Conservation (phyloP, 37 sponge, comb jelly and placozoan genomes). For the Agelas oroides region DNA sequence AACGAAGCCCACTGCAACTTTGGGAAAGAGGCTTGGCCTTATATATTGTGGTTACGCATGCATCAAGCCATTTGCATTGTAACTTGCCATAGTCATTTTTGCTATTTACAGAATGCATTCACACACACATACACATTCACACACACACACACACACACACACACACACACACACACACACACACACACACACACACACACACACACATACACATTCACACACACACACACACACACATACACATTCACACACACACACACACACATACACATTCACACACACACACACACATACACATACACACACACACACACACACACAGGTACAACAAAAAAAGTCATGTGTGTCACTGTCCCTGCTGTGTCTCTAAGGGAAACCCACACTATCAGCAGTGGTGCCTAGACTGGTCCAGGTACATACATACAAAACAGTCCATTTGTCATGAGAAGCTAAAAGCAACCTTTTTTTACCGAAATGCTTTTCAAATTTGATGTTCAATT, state of each 20-base stretch:
- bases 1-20: no score
- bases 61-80: no score
- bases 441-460: no score
- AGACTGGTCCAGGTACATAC: conserved; percentile 40
- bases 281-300: conserved; percentile 20
- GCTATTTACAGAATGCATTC: no score
- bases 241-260: conserved; percentile 11
- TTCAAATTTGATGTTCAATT: no score
- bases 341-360: conserved; percentile 67
- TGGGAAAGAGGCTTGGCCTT: no score
- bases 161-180: no score
- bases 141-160: no score
- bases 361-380: conserved; percentile 59
- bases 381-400: conserved; percentile 35
- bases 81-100: no score
- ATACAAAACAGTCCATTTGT: neutral
- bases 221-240: conserved; percentile 32
- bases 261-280: conserved; percentile 23
- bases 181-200: conserved; percentile 43
- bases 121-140: no score
- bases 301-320: neutral
- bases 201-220: conserved; percentile 36
- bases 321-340: conserved; percentile 26
- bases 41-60: no score
- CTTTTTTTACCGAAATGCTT: no score